Evolutionary conservation across 92 coral and sea anemone species (phyloP).

Genomic region (Zoanthus gigantus): DNA sequence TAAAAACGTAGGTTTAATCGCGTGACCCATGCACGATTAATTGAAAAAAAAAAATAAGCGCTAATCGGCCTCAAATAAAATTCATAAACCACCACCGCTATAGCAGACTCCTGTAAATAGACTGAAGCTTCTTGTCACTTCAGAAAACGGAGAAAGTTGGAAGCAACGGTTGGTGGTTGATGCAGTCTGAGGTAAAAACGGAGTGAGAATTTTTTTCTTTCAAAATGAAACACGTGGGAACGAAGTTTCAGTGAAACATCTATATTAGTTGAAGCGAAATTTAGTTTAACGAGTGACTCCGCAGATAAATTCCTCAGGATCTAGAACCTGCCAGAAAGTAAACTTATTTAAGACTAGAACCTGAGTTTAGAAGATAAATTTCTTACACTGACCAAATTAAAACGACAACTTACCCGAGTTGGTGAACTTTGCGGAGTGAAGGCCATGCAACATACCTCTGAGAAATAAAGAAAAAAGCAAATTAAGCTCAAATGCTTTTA

Average conservation of each 20-base stretch:
- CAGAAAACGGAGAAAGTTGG: background rate
- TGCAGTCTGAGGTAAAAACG: background rate
- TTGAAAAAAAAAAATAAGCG: background rate
- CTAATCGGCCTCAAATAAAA: background rate
- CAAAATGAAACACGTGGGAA: background rate
- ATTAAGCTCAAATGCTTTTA: slow-evolving; percentile 28
- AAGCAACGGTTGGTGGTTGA: background rate
- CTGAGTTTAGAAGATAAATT: background rate
- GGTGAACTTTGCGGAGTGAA: slow-evolving; percentile 93
- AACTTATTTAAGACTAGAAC: background rate
- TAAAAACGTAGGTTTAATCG: background rate
- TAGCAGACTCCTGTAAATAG: slow-evolving; percentile 21
- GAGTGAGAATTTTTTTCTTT: background rate
- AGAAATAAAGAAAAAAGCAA: slow-evolving; percentile 31
- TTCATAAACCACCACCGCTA: background rate
- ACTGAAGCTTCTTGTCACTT: background rate
- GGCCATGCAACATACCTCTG: slow-evolving; percentile 96
- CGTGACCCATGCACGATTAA: slow-evolving; percentile 25
- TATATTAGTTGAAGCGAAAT: background rate
- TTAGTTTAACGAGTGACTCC: slow-evolving; percentile 12
- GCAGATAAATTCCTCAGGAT: slow-evolving; percentile 36
- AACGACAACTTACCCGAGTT: slow-evolving; percentile 71
- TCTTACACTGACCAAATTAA: background rate
- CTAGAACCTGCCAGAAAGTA: background rate
- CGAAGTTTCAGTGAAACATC: background rate